Percentiles rank a stretch among this genome's conserved stretches.
Conservation (phyloP, 2,113 vertebrate genomes). For the Etheostoma spectabile region DNA sequence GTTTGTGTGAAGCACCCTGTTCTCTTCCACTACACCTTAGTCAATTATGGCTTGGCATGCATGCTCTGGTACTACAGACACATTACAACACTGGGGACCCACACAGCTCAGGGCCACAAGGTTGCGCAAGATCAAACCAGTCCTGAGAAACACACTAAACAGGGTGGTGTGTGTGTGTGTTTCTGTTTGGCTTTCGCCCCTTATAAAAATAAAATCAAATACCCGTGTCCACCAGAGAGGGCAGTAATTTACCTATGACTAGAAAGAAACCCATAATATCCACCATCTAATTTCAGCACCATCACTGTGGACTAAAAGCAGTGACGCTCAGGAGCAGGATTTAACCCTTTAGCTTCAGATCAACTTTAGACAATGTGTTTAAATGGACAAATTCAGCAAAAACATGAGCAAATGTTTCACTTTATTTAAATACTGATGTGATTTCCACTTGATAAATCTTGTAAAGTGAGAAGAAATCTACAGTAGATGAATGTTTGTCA, state of each 20-base stretch:
- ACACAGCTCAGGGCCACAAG: not conserved
- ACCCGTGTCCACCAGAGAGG: conserved; percentile 61
- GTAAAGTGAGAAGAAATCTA: accelerated
- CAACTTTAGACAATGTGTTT: conserved; percentile 28
- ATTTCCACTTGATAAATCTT: not conserved
- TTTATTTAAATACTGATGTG: not conserved
- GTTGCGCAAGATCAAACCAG: conserved; percentile 1
- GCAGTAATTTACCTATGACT: conserved; percentile 49
- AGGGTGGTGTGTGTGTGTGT: not conserved
- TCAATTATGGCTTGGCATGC: not conserved
- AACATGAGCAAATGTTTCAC: not conserved
- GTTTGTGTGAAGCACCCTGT: not conserved
- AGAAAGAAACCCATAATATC: conserved; percentile 3
- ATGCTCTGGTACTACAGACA: not conserved
- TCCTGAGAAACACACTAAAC: not conserved
- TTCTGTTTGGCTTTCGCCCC: not conserved
- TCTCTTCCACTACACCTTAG: not conserved
- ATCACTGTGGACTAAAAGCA: conserved; percentile 61
- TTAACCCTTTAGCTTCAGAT: conserved; percentile 76
- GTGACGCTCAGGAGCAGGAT: not conserved
- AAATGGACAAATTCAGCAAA: conserved; percentile 9
- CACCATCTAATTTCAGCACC: conserved; percentile 66
- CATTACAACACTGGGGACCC: not conserved
- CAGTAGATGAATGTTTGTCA: not conserved
- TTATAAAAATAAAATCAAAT: not conserved